Percentiles rank a stretch among this genome's conserved stretches.
phyloP scores from a whole-genome alignment of 1,140 invertebrate species.

The Cephus cinctus region DNA sequence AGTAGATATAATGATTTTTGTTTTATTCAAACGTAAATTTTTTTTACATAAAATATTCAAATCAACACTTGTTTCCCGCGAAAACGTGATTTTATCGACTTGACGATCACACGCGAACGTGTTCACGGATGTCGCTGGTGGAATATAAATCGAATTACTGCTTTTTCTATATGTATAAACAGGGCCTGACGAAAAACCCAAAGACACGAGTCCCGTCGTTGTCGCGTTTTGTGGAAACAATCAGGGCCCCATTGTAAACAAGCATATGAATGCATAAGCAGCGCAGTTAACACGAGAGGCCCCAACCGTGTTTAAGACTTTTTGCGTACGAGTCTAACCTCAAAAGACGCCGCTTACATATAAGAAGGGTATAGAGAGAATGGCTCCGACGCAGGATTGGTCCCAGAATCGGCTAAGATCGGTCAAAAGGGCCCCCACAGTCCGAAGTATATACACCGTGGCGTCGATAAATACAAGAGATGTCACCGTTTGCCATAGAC shows the following conservation, averaged over 20 bases:
- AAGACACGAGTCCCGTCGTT: constrained; percentile 27
- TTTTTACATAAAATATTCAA: no score
- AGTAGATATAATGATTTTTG: no score
- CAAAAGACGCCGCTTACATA: constrained; percentile 41
- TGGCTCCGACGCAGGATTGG: constrained; percentile 1
- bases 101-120: no score
- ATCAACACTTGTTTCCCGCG: no score
- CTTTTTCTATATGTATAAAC: no score
- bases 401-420: constrained; percentile 4
- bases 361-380: no score
- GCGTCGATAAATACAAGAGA: constrained; percentile 45
- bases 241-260: constrained; percentile 45
- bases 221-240: constrained; percentile 53
- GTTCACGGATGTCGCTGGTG: no score
- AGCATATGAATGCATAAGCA: constrained; percentile 54
- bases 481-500: constrained; percentile 28
- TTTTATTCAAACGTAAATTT: no score
- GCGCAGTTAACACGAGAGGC: constrained; percentile 47
- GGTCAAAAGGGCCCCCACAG: constrained; percentile 10
- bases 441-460: constrained; percentile 7
- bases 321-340: constrained; percentile 36
- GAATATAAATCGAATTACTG: no score
- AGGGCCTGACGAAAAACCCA: constrained; percentile 36
- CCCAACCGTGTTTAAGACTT: constrained; percentile 39
- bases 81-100: no score